phyloP scores from a whole-genome alignment of 2,113 vertebrate species.

The Ardeotis arabs region DNA sequence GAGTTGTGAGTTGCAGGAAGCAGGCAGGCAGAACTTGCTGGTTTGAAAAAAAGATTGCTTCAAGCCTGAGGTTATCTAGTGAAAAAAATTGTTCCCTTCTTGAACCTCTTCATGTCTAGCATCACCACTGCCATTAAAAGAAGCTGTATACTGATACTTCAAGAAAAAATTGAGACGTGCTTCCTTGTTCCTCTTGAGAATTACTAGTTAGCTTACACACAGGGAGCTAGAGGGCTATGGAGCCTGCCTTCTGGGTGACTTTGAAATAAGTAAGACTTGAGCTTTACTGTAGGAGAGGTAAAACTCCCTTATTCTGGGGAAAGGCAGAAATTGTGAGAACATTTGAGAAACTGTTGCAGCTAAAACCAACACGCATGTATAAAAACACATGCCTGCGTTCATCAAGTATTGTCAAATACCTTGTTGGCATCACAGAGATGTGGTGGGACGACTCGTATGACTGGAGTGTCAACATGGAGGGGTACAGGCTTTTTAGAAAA shows the following conservation, averaged over 20 bases:
- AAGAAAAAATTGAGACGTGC: not conserved
- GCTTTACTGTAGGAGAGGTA: not conserved
- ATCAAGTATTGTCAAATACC: not conserved
- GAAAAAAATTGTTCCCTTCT: not conserved
- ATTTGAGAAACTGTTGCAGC: not conserved
- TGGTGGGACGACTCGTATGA: no score
- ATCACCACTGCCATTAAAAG: not conserved
- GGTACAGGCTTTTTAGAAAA: no score
- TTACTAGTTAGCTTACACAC: not conserved
- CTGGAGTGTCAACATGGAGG: no score
- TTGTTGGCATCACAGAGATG: no score
- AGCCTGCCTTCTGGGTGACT: not conserved
- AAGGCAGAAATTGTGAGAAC: not conserved
- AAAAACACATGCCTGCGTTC: not conserved
- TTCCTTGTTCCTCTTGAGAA: not conserved
- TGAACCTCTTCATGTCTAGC: not conserved
- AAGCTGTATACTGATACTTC: not conserved
- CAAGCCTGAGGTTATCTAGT: not conserved
- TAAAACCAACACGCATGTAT: not conserved
- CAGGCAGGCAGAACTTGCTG: not conserved
- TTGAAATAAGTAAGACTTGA: not conserved
- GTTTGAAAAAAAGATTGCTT: not conserved
- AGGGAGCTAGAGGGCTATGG: not conserved
- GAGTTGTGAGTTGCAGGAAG: not conserved
- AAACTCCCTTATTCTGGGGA: not conserved